Conservation (phyloP, 2,113 vertebrate genomes). For the Onychostruthus taczanowskii region DNA sequence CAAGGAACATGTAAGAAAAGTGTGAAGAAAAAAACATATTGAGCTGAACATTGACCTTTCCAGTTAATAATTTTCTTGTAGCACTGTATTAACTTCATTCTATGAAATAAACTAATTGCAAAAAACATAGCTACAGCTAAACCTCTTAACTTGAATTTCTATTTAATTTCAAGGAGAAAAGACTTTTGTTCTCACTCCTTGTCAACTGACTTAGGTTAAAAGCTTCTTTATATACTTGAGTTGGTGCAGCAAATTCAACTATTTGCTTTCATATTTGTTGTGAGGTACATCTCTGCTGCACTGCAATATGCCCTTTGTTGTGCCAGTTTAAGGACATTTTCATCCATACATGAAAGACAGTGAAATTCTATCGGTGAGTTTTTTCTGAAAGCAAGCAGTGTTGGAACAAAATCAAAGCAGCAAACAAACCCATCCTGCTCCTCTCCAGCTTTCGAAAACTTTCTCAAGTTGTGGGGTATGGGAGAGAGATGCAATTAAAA, state of each 20-base stretch:
- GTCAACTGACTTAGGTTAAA: background rate
- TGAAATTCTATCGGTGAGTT: background rate
- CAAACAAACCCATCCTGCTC: background rate
- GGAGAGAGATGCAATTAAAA: slow-evolving; percentile 66
- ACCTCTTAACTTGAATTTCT: background rate
- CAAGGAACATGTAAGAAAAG: background rate
- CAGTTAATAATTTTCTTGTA: background rate
- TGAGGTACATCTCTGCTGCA: background rate
- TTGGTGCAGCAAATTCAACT: background rate
- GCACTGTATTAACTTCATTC: background rate
- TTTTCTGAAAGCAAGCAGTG: background rate
- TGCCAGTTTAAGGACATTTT: background rate
- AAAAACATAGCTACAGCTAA: background rate
- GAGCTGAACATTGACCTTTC: background rate
- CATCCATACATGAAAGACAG: background rate
- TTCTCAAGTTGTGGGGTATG: slow-evolving; percentile 50
- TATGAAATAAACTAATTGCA: background rate
- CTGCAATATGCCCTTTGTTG: background rate
- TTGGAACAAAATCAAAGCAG: background rate
- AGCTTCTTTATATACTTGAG: background rate
- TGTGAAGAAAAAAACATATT: background rate
- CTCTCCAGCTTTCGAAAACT: slow-evolving; percentile 45
- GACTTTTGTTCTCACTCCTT: background rate
- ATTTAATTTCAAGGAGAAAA: background rate
- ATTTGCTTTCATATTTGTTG: background rate